phyloP scores from a whole-genome alignment of 2,113 vertebrate genomes.

The Sebastes fasciatus region DNA sequence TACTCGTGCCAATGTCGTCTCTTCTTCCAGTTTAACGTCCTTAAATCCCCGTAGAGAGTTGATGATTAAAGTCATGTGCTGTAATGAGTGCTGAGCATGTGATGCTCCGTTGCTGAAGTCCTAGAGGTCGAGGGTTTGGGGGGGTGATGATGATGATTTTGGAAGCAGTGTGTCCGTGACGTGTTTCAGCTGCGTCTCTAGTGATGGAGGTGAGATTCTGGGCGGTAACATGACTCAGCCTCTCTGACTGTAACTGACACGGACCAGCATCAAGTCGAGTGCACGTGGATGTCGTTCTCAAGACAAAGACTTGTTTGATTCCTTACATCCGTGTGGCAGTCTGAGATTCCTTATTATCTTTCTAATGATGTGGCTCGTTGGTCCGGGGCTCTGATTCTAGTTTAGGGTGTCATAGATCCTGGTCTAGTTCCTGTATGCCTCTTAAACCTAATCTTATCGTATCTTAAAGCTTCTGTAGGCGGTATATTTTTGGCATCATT shows the following conservation, averaged over 20 bases:
- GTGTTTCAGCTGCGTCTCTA: not conserved
- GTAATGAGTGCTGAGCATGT: not conserved
- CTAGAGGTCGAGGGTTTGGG: not conserved
- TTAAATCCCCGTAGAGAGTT: not conserved
- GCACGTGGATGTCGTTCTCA: not conserved
- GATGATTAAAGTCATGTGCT: not conserved
- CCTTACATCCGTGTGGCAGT: not conserved
- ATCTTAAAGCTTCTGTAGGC: not conserved
- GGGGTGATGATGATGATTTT: not conserved
- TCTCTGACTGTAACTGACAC: too few relatives aligned
- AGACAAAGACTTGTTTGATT: constrained; percentile 28
- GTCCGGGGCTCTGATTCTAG: not conserved
- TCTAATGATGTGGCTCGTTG: not conserved
- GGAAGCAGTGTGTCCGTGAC: not conserved
- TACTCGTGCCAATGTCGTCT: not conserved
- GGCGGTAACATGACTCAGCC: too few relatives aligned
- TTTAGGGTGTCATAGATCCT: not conserved
- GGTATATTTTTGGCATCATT: too few relatives aligned
- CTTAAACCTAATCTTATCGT: not conserved
- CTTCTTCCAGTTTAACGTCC: not conserved
- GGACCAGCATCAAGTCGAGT: not conserved
- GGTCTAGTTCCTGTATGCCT: not conserved
- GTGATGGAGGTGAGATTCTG: too few relatives aligned
- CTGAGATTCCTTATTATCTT: not conserved
- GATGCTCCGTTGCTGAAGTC: not conserved